A percentile compares a stretch with the other conserved stretches of the same genome.
These are phyloP conservation scores for Melinopterus prodromus DNA, from an alignment of 2,888 invertebrate species.

Conservation along the genomic window DNA sequence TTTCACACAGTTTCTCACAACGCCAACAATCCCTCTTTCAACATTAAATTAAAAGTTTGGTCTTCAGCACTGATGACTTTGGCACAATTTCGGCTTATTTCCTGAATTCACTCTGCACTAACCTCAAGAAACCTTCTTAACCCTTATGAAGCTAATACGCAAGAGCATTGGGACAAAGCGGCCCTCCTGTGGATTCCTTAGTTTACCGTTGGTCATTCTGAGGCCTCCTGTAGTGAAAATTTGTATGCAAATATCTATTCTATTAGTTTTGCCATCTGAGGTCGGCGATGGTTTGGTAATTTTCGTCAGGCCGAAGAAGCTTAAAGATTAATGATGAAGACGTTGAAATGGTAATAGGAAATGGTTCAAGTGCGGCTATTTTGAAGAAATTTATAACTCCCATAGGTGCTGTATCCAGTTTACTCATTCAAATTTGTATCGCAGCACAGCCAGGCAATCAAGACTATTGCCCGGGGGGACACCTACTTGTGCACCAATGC, in stretches of 20 bases:
- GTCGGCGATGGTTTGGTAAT: not conserved
- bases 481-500: constrained; percentile 20
- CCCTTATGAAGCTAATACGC: not conserved
- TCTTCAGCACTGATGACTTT: too few relatives aligned
- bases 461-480: constrained; percentile 19
- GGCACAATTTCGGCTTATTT: too few relatives aligned
- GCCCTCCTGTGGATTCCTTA: not conserved
- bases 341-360: not conserved
- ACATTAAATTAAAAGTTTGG: not conserved
- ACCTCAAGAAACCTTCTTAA: not conserved
- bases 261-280: not conserved
- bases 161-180: not conserved
- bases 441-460: constrained; percentile 9
- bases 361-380: not conserved
- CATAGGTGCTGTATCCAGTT: not conserved
- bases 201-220: not conserved
- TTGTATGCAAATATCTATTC: not conserved
- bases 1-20: not conserved
- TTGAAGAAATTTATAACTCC: not conserved
- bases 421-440: not conserved
- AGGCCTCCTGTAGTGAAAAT: not conserved
- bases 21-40: not conserved
- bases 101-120: not conserved
- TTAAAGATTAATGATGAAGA: not conserved
- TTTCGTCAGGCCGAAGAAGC: not conserved